phyloP scores from a whole-genome alignment of 2,113 vertebrate species.

The Chlorocebus sabaeus region DNA sequence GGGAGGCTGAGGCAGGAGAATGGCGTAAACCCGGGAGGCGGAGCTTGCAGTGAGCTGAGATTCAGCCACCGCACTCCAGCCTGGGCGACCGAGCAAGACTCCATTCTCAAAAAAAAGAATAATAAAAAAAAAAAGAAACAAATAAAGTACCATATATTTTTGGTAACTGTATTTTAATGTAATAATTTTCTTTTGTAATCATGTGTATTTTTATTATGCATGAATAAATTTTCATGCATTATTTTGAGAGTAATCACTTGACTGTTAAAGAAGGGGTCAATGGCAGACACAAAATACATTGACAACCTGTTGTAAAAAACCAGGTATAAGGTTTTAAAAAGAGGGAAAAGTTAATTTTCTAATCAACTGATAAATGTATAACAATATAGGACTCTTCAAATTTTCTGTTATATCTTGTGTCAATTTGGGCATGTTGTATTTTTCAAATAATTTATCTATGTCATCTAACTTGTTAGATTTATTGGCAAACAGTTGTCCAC shows the following conservation, averaged over 20 bases:
- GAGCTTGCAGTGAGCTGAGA: no score
- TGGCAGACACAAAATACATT: background rate
- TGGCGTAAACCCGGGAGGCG: no score
- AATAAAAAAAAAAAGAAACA: background rate
- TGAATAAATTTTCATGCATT: background rate
- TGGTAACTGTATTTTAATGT: background rate
- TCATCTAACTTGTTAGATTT: background rate
- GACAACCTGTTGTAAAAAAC: background rate
- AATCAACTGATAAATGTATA: background rate
- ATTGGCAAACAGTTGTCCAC: background rate
- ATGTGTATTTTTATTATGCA: background rate
- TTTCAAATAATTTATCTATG: background rate
- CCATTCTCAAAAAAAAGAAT: no score
- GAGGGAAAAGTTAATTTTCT: background rate
- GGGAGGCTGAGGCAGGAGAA: no score
- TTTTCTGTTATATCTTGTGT: background rate
- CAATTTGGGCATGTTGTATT: background rate
- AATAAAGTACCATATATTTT: background rate
- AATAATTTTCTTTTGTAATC: background rate
- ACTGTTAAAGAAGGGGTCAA: background rate
- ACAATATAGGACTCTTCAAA: background rate
- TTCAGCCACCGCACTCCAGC: rapidly evolving
- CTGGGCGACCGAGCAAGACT: no score
- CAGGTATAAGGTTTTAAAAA: background rate
- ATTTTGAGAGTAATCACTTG: background rate